Evolutionary conservation across 2,888 invertebrate genomes (phyloP).

Genomic region (Limulus polyphemus): DNA sequence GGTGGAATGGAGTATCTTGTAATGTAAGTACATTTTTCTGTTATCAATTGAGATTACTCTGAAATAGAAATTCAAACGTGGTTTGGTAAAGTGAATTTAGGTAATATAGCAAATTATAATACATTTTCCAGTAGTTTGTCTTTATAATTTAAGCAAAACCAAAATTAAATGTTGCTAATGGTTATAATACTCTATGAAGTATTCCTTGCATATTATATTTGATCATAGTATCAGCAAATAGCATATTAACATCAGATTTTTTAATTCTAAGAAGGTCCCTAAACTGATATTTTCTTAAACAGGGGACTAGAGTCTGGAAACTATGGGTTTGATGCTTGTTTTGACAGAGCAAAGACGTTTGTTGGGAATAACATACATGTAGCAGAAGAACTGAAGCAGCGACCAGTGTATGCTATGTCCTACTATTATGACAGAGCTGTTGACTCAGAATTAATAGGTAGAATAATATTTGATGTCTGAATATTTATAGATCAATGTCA

Average conservation of each 20-base stretch:
- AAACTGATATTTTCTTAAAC: conserved; percentile 15
- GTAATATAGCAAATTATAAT: too few species aligned
- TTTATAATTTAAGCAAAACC: too few species aligned
- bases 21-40: conserved; percentile 38
- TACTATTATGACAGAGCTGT: conserved; percentile 89
- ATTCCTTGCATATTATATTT: too few species aligned
- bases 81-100: too few species aligned
- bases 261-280: too few species aligned
- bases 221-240: too few species aligned
- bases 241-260: too few species aligned
- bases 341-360: conserved; percentile 28
- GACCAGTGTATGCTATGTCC: conserved; percentile 69
- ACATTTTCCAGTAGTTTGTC: too few species aligned
- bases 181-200: too few species aligned
- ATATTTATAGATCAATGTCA: too few species aligned
- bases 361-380: conserved; percentile 37
- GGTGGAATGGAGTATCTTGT: conserved; percentile 59
- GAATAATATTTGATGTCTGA: neutral
- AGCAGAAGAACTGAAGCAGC: conserved; percentile 46
- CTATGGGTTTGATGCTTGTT: conserved; percentile 29
- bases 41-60: neutral
- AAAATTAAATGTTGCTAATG: too few species aligned
- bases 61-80: too few species aligned
- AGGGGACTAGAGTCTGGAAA: conserved; percentile 18
- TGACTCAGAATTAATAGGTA: conserved; percentile 63